Percentiles rank a stretch among this genome's conserved stretches.
These are phyloP conservation scores for Atethmia centrago DNA, from an alignment of 2,888 invertebrate species.

Conservation along the genomic window DNA sequence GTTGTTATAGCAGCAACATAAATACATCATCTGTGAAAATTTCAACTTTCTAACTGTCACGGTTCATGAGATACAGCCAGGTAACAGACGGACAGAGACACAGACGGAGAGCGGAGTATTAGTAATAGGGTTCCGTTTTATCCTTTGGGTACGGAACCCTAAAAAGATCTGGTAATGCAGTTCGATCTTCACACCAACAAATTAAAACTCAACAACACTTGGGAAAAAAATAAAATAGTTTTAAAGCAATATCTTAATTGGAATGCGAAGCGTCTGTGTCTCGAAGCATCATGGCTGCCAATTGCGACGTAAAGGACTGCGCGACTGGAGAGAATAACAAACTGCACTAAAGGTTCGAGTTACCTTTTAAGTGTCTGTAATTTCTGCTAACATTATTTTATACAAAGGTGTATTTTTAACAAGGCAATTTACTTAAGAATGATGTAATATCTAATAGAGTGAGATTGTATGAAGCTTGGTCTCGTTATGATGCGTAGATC, in stretches of 20 bases:
- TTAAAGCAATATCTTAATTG: conserved; percentile 4
- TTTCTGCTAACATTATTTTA: conserved; percentile 13
- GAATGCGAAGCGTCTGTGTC: neutral
- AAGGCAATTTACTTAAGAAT: neutral
- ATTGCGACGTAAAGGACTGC: neutral
- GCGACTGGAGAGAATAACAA: conserved; percentile 25
- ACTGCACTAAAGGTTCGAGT: conserved; percentile 11
- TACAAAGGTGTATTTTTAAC: conserved; percentile 4
- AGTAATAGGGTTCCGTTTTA: too few species aligned
- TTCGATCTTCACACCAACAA: neutral
- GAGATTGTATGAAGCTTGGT: neutral
- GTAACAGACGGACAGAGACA: too few species aligned
- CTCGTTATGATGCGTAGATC: too few species aligned
- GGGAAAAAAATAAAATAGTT: neutral
- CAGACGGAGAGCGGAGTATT: too few species aligned
- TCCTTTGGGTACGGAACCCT: too few species aligned
- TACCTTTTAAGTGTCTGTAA: conserved; percentile 10
- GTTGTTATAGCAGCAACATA: too few species aligned
- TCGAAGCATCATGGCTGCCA: conserved; percentile 1
- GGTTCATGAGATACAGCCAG: too few species aligned
- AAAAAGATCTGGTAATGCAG: neutral
- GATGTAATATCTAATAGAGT: neutral
- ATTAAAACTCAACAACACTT: conserved; percentile 1
- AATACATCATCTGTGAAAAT: too few species aligned
- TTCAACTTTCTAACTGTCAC: too few species aligned